Conservation (phyloP, 2,888 invertebrate genomes). For the Meteorus colon region DNA sequence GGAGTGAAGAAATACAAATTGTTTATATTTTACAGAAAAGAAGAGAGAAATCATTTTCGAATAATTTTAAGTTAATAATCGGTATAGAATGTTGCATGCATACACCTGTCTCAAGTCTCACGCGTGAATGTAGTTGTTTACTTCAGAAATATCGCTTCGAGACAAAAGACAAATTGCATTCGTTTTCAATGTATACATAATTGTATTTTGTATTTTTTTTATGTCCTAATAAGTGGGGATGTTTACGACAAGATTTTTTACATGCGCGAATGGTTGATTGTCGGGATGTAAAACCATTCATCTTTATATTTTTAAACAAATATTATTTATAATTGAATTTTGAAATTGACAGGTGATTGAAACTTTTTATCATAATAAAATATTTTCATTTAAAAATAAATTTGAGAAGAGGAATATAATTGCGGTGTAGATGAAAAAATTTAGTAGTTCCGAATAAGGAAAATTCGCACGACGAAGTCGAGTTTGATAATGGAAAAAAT, state of each 20-base stretch:
- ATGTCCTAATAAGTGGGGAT: neutral
- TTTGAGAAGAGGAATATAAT: neutral
- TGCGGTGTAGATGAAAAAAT: neutral
- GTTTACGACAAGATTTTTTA: conserved; percentile 21
- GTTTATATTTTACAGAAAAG: conserved; percentile 1
- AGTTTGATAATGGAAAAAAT: too few relatives aligned
- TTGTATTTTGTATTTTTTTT: neutral
- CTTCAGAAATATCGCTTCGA: conserved; percentile 4
- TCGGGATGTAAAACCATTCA: neutral
- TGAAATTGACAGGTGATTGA: too few relatives aligned
- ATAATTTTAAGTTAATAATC: conserved; percentile 65
- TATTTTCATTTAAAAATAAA: too few relatives aligned
- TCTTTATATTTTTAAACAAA: too few relatives aligned
- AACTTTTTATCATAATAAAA: too few relatives aligned
- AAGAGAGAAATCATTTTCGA: conserved; percentile 52
- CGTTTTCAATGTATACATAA: neutral
- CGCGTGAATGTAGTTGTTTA: conserved; percentile 57
- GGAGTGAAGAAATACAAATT: neutral
- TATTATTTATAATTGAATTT: too few relatives aligned
- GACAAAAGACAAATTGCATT: conserved; percentile 5
- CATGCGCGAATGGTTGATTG: conserved; percentile 13
- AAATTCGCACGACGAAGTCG: too few relatives aligned
- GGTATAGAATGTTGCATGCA: conserved; percentile 55
- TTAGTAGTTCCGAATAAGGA: too few relatives aligned
- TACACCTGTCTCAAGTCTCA: conserved; percentile 69